A percentile compares a stretch with the other conserved stretches of the same genome.
Evolutionary conservation across 2,888 invertebrate species (phyloP).

Genomic region (Xylota segnis): DNA sequence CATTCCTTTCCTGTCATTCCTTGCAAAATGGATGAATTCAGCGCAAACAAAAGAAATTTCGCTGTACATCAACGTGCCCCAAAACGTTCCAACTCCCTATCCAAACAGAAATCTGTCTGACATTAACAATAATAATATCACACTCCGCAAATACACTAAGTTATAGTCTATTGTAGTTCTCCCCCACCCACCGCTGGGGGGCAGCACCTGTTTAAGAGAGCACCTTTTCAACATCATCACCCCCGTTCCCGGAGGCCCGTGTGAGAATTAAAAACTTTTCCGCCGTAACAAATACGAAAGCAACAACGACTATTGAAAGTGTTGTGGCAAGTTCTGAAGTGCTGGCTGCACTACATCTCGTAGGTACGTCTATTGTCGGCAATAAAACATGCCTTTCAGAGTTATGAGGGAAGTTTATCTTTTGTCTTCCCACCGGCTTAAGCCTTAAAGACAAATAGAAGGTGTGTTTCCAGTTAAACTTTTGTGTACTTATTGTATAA

Average conservation of each 20-base stretch:
- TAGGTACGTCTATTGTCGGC: constrained; percentile 50
- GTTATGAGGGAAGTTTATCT: constrained; percentile 68
- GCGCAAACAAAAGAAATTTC: no score
- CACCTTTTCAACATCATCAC: constrained; percentile 41
- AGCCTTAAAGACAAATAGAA: constrained; percentile 63
- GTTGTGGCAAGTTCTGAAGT: constrained; percentile 48
- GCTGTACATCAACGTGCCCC: no score
- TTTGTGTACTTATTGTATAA: constrained; percentile 33
- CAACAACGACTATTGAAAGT: constrained; percentile 56
- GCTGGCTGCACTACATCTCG: constrained; percentile 14
- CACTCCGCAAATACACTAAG: constrained; percentile 22
- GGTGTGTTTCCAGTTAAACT: constrained; percentile 43
- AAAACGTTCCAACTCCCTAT: not conserved
- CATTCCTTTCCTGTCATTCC: no score
- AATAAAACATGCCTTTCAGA: constrained; percentile 50
- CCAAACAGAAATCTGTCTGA: not conserved
- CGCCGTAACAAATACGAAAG: constrained; percentile 35
- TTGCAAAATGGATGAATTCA: no score
- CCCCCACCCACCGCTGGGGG: not conserved
- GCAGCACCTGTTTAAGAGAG: constrained; percentile 31
- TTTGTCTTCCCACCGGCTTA: constrained; percentile 51
- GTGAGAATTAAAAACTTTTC: constrained; percentile 69
- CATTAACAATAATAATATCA: constrained; percentile 43
- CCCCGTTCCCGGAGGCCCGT: not conserved
- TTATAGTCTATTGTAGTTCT: constrained; percentile 29